Percentiles rank a stretch among this genome's conserved stretches.
phyloP scores from a whole-genome alignment of 2,888 invertebrate genomes.

The Sesamia inferens region DNA sequence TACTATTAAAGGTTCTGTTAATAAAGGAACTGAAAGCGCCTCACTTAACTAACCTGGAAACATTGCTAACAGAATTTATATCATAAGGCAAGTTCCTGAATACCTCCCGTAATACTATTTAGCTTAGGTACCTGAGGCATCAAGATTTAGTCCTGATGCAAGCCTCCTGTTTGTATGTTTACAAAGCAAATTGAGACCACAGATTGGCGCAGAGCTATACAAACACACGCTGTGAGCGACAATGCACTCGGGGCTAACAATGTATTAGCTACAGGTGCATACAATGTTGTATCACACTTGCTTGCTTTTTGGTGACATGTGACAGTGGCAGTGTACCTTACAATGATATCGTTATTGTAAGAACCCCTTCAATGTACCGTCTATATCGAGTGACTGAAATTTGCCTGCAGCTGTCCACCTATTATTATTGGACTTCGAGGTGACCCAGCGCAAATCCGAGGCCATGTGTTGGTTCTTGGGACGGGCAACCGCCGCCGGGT shows the following conservation, averaged over 20 bases:
- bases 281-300: neutral
- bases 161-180: constrained; percentile 40
- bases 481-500: too few relatives aligned
- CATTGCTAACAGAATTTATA: neutral
- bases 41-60: neutral
- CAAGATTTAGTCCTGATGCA: constrained; percentile 26
- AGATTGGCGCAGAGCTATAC: constrained; percentile 44
- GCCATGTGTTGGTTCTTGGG: too few relatives aligned
- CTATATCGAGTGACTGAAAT: too few relatives aligned
- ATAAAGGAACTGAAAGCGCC: neutral
- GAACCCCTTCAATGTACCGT: too few relatives aligned
- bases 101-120: neutral
- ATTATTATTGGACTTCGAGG: too few relatives aligned
- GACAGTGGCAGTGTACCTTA: too few relatives aligned
- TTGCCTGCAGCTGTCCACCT: too few relatives aligned
- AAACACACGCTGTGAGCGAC: constrained; percentile 28
- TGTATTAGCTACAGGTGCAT: neutral
- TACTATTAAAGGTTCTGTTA: neutral
- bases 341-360: too few relatives aligned
- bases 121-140: constrained; percentile 1
- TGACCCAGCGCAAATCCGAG: too few relatives aligned
- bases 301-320: neutral
- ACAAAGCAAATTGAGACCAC: constrained; percentile 56
- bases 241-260: neutral
- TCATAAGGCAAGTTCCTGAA: neutral